A percentile compares a stretch with the other conserved stretches of the same genome.
These are phyloP conservation scores for Ptychadena robeensis DNA, from an alignment of 2,797 vertebrate species.

Conservation along the genomic window DNA sequence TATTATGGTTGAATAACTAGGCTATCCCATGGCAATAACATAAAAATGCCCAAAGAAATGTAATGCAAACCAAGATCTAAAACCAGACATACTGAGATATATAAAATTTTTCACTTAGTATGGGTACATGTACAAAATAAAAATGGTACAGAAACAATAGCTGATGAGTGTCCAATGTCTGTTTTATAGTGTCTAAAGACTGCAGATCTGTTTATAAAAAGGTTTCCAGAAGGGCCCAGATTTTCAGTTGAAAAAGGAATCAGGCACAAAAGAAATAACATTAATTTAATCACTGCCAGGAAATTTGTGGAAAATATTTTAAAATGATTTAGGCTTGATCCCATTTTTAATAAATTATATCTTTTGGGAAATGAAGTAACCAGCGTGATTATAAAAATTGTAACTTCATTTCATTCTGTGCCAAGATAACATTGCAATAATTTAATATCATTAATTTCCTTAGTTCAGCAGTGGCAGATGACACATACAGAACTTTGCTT, in stretches of 20 bases:
- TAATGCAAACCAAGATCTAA: no score
- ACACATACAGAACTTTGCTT: conserved; percentile 21
- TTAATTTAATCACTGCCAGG: conserved; percentile 17
- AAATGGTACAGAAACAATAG: not conserved
- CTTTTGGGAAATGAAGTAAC: conserved; percentile 45
- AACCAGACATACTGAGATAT: no score
- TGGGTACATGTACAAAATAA: no score
- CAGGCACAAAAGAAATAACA: conserved; percentile 15
- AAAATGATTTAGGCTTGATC: conserved; percentile 25
- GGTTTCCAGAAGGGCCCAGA: not conserved
- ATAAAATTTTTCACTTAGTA: no score
- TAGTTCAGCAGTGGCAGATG: conserved; percentile 12
- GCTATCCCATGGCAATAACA: no score
- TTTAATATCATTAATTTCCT: conserved; percentile 7
- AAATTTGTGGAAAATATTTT: conserved; percentile 10
- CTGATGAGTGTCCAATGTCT: not conserved
- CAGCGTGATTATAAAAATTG: conserved; percentile 19
- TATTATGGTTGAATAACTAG: no score
- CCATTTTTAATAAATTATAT: conserved; percentile 21
- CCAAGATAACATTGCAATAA: conserved; percentile 26
- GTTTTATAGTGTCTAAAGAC: not conserved
- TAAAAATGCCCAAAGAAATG: no score
- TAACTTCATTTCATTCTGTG: conserved; percentile 20
- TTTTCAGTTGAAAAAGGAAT: not conserved
- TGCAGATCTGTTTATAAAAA: not conserved